Percentiles rank a stretch among this genome's conserved stretches.
These are phyloP conservation scores for Dipodomys merriami DNA, from an alignment of 2,113 vertebrate species.

Conservation along the genomic window DNA sequence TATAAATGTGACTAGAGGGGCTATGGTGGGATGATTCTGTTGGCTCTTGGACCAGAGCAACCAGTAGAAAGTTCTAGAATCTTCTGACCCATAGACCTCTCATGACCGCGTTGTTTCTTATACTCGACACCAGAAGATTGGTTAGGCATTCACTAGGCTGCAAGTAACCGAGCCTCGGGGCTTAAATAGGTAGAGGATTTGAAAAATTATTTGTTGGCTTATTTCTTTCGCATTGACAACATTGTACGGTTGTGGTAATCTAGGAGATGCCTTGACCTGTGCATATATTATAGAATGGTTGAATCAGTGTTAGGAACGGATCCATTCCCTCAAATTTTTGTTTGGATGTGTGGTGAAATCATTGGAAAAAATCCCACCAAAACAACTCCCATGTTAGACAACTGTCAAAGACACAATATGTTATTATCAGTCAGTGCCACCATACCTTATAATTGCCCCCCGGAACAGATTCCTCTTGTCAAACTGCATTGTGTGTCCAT, in stretches of 20 bases:
- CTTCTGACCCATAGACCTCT: not conserved
- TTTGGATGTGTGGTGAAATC: not conserved
- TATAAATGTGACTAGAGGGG: not conserved
- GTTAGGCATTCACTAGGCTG: not conserved
- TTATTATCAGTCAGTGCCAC: too few species aligned
- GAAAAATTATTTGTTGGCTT: too few species aligned
- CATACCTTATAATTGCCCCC: not conserved
- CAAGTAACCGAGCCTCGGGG: not conserved
- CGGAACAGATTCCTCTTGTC: not conserved
- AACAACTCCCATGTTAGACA: too few species aligned
- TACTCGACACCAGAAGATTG: not conserved
- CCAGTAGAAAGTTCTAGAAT: not conserved
- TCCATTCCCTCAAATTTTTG: not conserved
- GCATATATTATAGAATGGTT: not conserved
- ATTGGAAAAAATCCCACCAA: not conserved
- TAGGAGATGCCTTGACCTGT: not conserved
- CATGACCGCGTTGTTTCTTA: not conserved
- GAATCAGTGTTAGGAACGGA: not conserved
- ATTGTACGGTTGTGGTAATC: too few species aligned
- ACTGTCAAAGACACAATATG: too few species aligned
- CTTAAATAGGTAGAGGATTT: not conserved
- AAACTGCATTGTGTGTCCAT: not conserved
- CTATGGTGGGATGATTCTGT: rapidly evolving
- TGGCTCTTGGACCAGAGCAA: not conserved
- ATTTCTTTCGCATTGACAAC: too few species aligned